Evolutionary conservation across 2,888 invertebrate genomes (phyloP).

Genomic region (Sylvicola fuscatus): DNA sequence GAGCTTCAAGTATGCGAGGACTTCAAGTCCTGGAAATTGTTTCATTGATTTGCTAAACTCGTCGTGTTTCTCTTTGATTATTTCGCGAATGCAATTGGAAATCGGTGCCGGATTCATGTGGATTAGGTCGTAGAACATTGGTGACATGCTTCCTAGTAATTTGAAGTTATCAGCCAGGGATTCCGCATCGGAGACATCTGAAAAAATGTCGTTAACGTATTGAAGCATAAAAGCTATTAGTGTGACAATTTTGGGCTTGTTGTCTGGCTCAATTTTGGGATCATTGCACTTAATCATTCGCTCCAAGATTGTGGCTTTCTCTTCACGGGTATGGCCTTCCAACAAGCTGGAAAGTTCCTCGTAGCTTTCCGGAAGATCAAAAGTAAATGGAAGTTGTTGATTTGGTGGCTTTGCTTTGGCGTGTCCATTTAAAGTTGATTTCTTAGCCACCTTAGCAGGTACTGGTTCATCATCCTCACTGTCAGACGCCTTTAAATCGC

Average conservation of each 20-base stretch:
- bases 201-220: conserved; percentile 47
- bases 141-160: conserved; percentile 33
- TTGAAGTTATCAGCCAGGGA: conserved; percentile 32
- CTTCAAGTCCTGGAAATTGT: conserved; percentile 41
- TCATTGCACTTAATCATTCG: conserved; percentile 77
- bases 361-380: conserved; percentile 36
- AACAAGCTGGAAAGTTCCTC: conserved; percentile 42
- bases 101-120: conserved; percentile 48
- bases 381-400: conserved; percentile 36
- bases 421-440: conserved; percentile 9
- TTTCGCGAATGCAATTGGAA: conserved; percentile 41
- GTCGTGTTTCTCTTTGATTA: conserved; percentile 50
- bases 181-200: conserved; percentile 19
- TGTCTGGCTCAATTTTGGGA: conserved; percentile 54
- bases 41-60: conserved; percentile 37
- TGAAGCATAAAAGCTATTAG: conserved; percentile 61
- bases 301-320: conserved; percentile 51
- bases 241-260: conserved; percentile 52
- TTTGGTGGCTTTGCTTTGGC: conserved; percentile 18
- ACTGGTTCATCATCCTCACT: conserved; percentile 17
- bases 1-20: conserved; percentile 62
- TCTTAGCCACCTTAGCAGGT: conserved; percentile 11
- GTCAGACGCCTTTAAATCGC: conserved; percentile 5
- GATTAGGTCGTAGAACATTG: conserved; percentile 43
- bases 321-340: conserved; percentile 32